Evolutionary conservation across 2,888 invertebrate species (phyloP).

Genomic region (Beris chalybata): DNA sequence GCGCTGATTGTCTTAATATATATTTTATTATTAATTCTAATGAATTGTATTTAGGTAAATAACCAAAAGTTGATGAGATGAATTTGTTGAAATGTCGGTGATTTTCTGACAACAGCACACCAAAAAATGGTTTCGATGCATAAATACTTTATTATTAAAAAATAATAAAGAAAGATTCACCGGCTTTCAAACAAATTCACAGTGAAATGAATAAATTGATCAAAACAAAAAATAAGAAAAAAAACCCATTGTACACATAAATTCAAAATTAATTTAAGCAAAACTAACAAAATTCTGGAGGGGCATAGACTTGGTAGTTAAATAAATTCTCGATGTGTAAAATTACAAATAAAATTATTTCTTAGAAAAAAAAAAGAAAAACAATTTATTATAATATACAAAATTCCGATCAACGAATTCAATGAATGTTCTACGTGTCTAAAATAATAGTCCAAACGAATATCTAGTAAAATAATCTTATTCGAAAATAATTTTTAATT

Average conservation of each 20-base stretch:
- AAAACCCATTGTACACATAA: background rate
- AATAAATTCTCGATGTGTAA: conserved; percentile 40
- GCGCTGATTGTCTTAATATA: background rate
- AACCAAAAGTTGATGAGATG: too few species aligned
- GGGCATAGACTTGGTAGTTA: conserved; percentile 54
- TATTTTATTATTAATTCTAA: too few species aligned
- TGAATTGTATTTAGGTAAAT: too few species aligned
- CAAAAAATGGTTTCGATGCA: too few species aligned
- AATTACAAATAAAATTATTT: conserved; percentile 9
- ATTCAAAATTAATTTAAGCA: conserved; percentile 2
- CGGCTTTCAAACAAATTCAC: background rate
- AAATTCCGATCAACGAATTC: conserved; percentile 37
- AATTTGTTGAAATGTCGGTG: too few species aligned
- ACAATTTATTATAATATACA: conserved; percentile 14
- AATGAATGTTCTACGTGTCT: conserved; percentile 26
- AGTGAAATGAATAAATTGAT: background rate
- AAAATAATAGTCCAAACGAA: conserved; percentile 2
- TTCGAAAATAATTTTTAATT: background rate
- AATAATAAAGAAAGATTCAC: too few species aligned
- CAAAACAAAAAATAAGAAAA: background rate
- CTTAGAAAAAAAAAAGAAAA: conserved; percentile 8
- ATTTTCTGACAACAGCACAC: too few species aligned
- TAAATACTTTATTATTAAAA: too few species aligned
- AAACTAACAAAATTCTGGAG: conserved; percentile 46
- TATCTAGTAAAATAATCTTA: conserved; percentile 4